phyloP scores from a whole-genome alignment of 2,113 vertebrate genomes.

The Anguilla japonica region DNA sequence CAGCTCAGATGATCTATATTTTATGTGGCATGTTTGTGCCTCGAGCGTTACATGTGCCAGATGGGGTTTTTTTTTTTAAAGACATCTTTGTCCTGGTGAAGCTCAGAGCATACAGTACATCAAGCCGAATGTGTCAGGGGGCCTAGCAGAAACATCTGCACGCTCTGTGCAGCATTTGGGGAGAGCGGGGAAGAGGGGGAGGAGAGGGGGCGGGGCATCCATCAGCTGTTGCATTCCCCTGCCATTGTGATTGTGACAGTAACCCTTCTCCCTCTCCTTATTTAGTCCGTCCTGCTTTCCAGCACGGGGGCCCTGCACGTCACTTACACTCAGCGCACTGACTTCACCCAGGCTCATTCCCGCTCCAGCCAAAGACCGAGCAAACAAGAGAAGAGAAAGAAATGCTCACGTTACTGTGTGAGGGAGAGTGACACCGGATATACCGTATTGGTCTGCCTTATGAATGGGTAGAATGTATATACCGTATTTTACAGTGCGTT shows the following conservation, averaged over 20 bases:
- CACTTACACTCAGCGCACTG: conserved; percentile 74
- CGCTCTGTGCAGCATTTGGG: neutral
- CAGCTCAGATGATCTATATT: neutral
- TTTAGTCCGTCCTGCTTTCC: conserved; percentile 83
- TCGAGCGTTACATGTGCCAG: neutral
- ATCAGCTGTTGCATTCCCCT: conserved; percentile 81
- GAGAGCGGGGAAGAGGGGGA: neutral
- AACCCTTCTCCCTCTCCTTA: conserved; percentile 77
- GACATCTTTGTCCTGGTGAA: neutral
- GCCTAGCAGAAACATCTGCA: neutral
- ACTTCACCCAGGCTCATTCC: conserved; percentile 55
- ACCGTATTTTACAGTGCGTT: conserved; percentile 51
- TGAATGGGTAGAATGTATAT: conserved; percentile 41
- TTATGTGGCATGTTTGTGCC: neutral
- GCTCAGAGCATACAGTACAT: neutral
- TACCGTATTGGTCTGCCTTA: conserved; percentile 34
- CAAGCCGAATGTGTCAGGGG: neutral
- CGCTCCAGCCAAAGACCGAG: conserved; percentile 35
- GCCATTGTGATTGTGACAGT: conserved; percentile 71
- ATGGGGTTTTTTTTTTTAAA: neutral
- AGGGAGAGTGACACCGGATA: conserved; percentile 42
- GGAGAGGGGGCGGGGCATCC: conserved; percentile 36
- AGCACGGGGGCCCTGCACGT: conserved; percentile 71
- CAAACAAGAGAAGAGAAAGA: neutral
- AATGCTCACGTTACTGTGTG: conserved; percentile 49